A percentile compares a stretch with the other conserved stretches of the same genome.
phyloP scores from a whole-genome alignment of 2,113 vertebrate species.

The Heteronetta atricapilla region DNA sequence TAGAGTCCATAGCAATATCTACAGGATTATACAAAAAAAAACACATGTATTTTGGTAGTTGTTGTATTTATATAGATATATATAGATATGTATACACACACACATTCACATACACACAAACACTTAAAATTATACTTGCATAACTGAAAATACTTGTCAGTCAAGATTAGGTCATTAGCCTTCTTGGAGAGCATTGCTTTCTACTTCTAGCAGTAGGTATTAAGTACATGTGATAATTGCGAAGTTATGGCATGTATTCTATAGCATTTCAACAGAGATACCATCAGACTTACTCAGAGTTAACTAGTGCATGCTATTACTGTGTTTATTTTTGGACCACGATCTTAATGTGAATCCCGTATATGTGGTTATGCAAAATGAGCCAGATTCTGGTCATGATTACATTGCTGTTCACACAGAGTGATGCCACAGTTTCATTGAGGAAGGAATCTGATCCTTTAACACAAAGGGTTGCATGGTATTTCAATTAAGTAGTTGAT shows the following conservation, averaged over 20 bases:
- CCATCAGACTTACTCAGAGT: not conserved
- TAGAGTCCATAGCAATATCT: not conserved
- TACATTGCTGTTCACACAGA: not conserved
- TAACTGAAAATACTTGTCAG: not conserved
- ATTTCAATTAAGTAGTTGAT: constrained; percentile 18
- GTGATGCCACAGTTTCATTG: constrained; percentile 24
- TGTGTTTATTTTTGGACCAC: constrained; percentile 10
- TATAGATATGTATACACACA: not conserved
- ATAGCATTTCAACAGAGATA: not conserved
- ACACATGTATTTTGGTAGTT: too few relatives aligned
- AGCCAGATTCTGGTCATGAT: constrained; percentile 28
- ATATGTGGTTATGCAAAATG: constrained; percentile 12
- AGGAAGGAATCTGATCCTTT: constrained; percentile 11
- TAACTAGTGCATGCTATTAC: not conserved
- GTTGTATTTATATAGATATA: not conserved
- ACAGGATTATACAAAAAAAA: not conserved
- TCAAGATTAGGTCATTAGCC: not conserved
- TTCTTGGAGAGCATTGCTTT: not conserved
- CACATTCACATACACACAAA: not conserved
- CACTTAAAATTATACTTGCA: not conserved
- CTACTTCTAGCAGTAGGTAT: not conserved
- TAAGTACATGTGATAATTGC: not conserved
- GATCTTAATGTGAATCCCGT: constrained; percentile 28
- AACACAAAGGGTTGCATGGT: not conserved
- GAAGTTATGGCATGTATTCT: not conserved